Evolutionary conservation across 2,113 vertebrate genomes (phyloP), one percentile per base, ranked within the genome.

Genomic region (Caretta caretta): DNA sequence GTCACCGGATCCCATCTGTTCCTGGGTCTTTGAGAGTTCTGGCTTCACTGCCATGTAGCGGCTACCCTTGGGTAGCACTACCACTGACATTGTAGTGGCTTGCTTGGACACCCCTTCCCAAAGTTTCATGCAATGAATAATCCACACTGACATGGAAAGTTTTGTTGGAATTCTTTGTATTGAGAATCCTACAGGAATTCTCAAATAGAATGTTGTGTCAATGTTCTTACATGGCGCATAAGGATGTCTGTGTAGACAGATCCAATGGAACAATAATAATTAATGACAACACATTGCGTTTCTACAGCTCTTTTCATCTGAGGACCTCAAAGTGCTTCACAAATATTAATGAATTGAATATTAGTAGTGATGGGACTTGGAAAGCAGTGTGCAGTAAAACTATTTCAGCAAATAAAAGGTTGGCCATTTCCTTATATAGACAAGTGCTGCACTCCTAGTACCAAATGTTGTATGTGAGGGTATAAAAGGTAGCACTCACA

Each of bases 121-220:
- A 46, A 62, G 5, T 11, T 57, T 75, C 13, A 31, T 16, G n/a
- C 31, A 56, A 42, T 79, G 87, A 75, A 89, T 53, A 92, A 85
- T 8, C 3, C 1, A 0, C 14, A 27, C 50, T 49, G 1, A 0
- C 0, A 3, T 31, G 5, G 29, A 12, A 2, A 1, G 5, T 4
- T 51, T 83, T 79, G 1, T 22, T 53, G 22, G 25, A 2, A 4
- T 2, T 29, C 24, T 85, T 35, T 65, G 50, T 22, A 42, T 11
- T 10, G 38, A 75, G 24, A 42, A 8, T 5, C 1, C 0, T 0
- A 1, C 0, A 1, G 8, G 48, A 83, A n/a, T 35, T 92, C 25
- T 5, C 4, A 0, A 10, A 65, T 31, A 76, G 80, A 25, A 20
- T 48, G 5, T 69, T 62, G 2, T 20, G 14, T 69, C 62, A 69